A percentile compares a stretch with the other conserved stretches of the same genome.
Evolutionary conservation across 2,888 invertebrate genomes (phyloP).

Genomic region (Yponomeuta plumbellus): DNA sequence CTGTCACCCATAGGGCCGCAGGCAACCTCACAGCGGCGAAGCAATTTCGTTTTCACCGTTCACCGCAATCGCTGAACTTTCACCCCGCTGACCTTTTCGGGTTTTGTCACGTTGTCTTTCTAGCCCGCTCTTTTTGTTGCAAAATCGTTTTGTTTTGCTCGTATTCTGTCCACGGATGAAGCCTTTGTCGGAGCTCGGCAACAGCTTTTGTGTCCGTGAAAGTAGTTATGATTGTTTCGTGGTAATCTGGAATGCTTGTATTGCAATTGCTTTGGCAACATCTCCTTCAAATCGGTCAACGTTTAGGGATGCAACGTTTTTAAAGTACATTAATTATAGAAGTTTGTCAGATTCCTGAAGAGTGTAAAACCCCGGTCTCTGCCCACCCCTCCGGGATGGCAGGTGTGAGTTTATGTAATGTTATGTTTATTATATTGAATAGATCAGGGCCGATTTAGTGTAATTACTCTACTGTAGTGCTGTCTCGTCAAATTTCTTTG

Average conservation of each 20-base stretch:
- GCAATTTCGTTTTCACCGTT: constrained; percentile 43
- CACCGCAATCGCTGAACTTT: constrained; percentile 44
- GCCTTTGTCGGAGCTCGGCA: not conserved
- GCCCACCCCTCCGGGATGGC: no score
- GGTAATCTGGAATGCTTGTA: not conserved
- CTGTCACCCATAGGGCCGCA: not conserved
- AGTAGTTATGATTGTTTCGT: not conserved
- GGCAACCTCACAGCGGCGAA: constrained; percentile 20
- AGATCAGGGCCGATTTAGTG: no score
- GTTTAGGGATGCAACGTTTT: no score
- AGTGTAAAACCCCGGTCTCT: no score
- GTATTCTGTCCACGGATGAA: not conserved
- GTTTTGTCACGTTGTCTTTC: constrained; percentile 32
- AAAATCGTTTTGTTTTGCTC: constrained; percentile 18
- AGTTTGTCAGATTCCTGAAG: no score
- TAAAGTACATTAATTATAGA: no score
- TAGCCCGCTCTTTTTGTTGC: constrained; percentile 20
- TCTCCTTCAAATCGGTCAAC: no score
- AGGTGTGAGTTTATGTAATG: no score
- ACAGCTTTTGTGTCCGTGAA: not conserved
- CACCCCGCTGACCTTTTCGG: constrained; percentile 47
- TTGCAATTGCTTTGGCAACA: not conserved
- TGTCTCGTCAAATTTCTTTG: no score
- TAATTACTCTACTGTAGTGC: no score
- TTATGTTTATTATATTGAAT: no score